Evolutionary conservation across 2,113 vertebrate species (phyloP), one percentile per base, ranked within the genome.

Genomic region (Vidua chalybeata): DNA sequence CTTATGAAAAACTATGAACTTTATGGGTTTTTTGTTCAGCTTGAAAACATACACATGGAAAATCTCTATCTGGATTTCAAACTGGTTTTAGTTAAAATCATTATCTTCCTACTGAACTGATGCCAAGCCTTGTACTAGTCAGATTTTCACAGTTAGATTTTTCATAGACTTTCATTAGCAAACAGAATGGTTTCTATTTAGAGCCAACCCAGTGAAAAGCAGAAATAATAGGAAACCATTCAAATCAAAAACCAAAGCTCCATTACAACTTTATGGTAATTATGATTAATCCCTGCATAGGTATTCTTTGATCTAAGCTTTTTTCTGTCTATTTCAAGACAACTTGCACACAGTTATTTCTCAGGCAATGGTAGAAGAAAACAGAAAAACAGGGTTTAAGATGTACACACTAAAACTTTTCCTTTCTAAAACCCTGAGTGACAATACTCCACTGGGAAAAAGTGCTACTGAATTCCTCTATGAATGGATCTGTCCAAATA

Each of bases 171-270:
- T 86, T 66, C 52, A 91, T 91, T 55, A 87, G 28, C 66, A 95
- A 94, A 89, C 81, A 87, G 62, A 82, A 93, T 37, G 62, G 66
- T 64, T 93, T 85, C 78, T 91, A 89, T 87, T 90, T 87, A 91
- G 35, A 93, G 52, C 10, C 63, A 66, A 87, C 64, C 27, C 2
- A 14, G 13, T 63, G 72, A 89, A 90, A 93, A 90, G 43, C 11
- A 94, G 43, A 89, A 97, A 94, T 59, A 92, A 89, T 30, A 90
- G 48, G 51, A 86, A 94, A 84, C 13, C 15, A 86, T 28, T 92
- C 39, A 77, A 61, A 85, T 75, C 1, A 58, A 76, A 90, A 94
- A 79, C n/a, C 35, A 93, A 89, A 89, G 62, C 59, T 83, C 43
- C 48, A 71, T 69, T 92, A 80, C 55, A 88, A 80, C 51, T 83